These are phyloP conservation scores for Anguilla marmorata DNA, from an alignment of 2,797 vertebrate species.

Conservation along the genomic window DNA sequence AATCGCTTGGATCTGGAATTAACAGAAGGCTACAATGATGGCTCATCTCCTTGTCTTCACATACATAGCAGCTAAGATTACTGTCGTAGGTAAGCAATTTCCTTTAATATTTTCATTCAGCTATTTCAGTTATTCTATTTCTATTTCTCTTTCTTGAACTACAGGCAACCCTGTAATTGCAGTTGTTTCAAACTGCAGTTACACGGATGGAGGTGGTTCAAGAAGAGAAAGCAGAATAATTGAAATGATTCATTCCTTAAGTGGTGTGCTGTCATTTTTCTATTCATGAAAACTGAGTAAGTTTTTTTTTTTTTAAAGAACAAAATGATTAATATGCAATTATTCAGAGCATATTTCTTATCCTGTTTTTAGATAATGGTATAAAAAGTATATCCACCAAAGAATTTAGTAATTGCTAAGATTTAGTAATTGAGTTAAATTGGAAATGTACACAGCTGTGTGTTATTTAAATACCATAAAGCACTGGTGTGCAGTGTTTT, in stretches of 20 bases:
- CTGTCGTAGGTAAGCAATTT: conserved; percentile 13
- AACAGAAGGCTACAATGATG: background rate
- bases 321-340: background rate
- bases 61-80: conserved; percentile 11
- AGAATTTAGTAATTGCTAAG: background rate
- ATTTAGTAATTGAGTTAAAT: background rate
- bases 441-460: background rate
- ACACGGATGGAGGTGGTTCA: background rate
- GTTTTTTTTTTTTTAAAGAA: background rate
- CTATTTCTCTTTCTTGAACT: background rate
- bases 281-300: background rate
- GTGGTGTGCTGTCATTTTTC: background rate
- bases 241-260: background rate
- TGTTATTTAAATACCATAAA: background rate
- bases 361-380: background rate
- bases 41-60: conserved; percentile 7
- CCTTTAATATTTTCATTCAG: background rate
- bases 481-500: background rate
- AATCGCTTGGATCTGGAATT: background rate
- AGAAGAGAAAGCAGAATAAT: background rate
- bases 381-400: background rate
- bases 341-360: background rate
- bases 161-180: background rate
- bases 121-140: background rate
- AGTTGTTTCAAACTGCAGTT: background rate